Base-by-base conservation (phyloP, 2,797 vertebrate genomes). In the Crocidura indochinensis region DNA sequence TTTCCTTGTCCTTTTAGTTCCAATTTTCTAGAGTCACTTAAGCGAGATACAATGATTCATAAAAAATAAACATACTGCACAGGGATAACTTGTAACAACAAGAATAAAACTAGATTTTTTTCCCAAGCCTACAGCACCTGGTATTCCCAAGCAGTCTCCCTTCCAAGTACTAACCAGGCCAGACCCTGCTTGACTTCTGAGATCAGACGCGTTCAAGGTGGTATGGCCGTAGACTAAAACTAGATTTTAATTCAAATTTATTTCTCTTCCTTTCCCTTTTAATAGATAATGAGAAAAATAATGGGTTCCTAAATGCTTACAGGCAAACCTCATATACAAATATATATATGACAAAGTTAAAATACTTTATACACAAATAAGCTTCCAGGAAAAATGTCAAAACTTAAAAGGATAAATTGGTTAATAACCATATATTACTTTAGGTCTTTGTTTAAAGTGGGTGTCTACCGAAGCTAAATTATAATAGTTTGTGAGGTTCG, bases 211-310 rank as follows among this genome's bases (percentile, higher is more conserved):
- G n/a, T n/a, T n/a, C n/a, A n/a, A n/a, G n/a, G n/a, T n/a, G n/a
- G n/a, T n/a, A n/a, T n/a, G n/a, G n/a, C n/a, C n/a, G n/a, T n/a
- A 12, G 60, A 94, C 81, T 19, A 53, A 93, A 95, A 94, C 92
- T 49, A 79, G 49, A 91, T 71, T 89, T 84, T 79, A 79, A 90
- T 90, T 67, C 53, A 68, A 79, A 85, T 65, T 83, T 90, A 83
- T 88, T 94, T 95, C 29, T 78, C 44, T 38, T 90, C 73, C n/a
- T 87, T 86, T 83, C 68, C 22, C 65, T 82, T 95, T 93, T 92
- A 94, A 92, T 82, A 29, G 81, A 78, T 56, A 15, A 80, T 19
- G 56, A 15, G 56, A 78, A 93, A 93, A 87, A 93, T n/a, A 92
- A 87, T 64, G 12, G 74, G 71, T 84, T 44, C 68, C 56, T 88